Percentiles rank a stretch among this genome's conserved stretches.
These are phyloP conservation scores for Capreolus pygargus DNA, from an alignment of 2,113 vertebrate species.

Conservation along the genomic window DNA sequence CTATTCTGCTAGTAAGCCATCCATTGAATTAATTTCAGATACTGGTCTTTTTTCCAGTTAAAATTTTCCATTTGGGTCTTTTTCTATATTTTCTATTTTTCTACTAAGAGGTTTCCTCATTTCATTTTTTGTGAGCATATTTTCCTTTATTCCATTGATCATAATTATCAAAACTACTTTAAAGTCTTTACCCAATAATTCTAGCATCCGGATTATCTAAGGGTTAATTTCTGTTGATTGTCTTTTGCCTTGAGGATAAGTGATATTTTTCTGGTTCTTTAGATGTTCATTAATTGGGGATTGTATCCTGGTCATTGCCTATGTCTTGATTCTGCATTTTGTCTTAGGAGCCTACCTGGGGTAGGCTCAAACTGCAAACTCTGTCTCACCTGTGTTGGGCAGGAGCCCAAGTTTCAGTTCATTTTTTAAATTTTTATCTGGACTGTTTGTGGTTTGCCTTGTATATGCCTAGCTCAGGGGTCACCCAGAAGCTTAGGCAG, in stretches of 20 bases:
- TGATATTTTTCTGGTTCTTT: background rate
- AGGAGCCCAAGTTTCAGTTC: background rate
- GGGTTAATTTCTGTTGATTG: background rate
- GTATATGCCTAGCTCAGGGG: background rate
- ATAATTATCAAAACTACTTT: background rate
- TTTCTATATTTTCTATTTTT: background rate
- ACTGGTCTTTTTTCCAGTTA: background rate
- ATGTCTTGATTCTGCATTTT: background rate
- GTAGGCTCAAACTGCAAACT: too few relatives aligned
- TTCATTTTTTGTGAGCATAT: background rate
- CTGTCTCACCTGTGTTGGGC: rapidly evolving
- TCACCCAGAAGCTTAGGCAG: background rate
- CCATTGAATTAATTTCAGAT: background rate
- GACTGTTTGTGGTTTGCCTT: background rate
- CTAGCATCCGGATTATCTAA: background rate
- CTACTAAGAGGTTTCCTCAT: background rate
- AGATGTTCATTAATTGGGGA: background rate
- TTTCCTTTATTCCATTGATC: background rate
- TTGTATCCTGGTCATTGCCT: background rate
- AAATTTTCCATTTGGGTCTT: background rate
- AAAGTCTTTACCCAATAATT: background rate
- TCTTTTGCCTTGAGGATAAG: background rate
- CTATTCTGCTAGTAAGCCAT: background rate
- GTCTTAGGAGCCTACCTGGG: background rate
- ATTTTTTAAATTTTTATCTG: background rate